Conservation (phyloP, 2,797 vertebrate species). For the Tapirus indicus region DNA sequence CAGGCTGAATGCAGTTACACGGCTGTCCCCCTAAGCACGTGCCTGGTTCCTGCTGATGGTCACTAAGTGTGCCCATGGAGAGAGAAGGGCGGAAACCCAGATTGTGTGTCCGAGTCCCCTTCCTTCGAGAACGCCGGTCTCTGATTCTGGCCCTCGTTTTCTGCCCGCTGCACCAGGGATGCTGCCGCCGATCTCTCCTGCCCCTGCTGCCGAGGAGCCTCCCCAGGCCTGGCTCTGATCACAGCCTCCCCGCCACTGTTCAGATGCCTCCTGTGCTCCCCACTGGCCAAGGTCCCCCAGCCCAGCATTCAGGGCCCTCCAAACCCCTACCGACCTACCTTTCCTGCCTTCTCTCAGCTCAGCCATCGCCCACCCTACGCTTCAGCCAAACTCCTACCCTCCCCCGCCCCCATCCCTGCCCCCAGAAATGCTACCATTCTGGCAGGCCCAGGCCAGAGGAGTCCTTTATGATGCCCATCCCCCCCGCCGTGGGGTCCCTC, state of each 20-base stretch:
- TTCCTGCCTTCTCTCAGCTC: neutral
- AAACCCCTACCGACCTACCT: neutral
- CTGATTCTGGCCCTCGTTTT: neutral
- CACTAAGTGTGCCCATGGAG: neutral
- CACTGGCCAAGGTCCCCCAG: neutral
- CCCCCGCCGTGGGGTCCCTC: no score
- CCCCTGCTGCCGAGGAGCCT: neutral
- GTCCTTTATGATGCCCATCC: neutral
- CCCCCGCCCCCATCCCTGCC: neutral
- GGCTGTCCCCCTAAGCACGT: neutral
- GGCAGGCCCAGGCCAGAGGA: neutral
- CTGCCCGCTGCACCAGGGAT: neutral
- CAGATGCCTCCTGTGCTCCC: neutral
- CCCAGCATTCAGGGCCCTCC: neutral
- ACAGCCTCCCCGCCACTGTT: neutral
- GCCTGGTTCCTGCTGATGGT: no score
- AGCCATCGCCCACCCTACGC: neutral
- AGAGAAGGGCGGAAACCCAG: neutral
- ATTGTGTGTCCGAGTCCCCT: no score
- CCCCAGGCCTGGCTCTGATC: neutral
- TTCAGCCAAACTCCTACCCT: neutral
- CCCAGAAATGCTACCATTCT: neutral
- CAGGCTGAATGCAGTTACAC: accelerated
- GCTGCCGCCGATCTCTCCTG: neutral
- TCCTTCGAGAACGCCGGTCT: accelerated